Conservation (phyloP, 2,113 vertebrate genomes). For the Macquaria australasica region DNA sequence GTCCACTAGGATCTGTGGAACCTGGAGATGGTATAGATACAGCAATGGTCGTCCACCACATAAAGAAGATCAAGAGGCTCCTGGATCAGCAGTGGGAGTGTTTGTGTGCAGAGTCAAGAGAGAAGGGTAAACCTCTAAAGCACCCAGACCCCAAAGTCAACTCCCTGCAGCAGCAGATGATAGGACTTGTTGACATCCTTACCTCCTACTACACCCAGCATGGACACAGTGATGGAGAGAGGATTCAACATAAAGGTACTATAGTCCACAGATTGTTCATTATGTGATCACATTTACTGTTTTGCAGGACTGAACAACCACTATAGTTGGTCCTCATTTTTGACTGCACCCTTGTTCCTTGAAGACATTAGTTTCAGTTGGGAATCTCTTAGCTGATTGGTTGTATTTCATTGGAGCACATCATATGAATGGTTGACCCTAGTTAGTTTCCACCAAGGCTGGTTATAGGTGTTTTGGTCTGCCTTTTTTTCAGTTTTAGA, state of each 20-base stretch:
- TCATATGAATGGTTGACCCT: not conserved
- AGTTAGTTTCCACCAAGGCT: not conserved
- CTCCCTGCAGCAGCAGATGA: constrained; percentile 92
- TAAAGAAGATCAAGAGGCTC: constrained; percentile 91
- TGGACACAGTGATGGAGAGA: constrained; percentile 59
- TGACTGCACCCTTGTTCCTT: not conserved
- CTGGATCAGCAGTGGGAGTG: constrained; percentile 95
- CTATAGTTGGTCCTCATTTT: not conserved
- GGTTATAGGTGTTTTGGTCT: not conserved
- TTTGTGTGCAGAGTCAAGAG: constrained; percentile 86
- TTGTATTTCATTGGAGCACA: not conserved
- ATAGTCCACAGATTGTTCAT: not conserved
- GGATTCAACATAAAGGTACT: constrained; percentile 62
- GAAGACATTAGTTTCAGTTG: not conserved
- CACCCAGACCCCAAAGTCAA: constrained; percentile 91
- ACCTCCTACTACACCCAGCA: constrained; percentile 85
- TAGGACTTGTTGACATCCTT: constrained; percentile 89
- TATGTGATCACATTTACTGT: not conserved
- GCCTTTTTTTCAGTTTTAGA: not conserved
- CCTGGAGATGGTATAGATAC: constrained; percentile 69
- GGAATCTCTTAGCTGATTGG: not conserved
- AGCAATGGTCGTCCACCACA: constrained; percentile 77
- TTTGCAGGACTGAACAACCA: not conserved
- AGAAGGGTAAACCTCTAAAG: constrained; percentile 83
- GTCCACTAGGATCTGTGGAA: not conserved